A percentile compares a stretch with the other conserved stretches of the same genome.
Evolutionary conservation across 2,888 invertebrate genomes (phyloP).

Genomic region (Eurytoma californica): DNA sequence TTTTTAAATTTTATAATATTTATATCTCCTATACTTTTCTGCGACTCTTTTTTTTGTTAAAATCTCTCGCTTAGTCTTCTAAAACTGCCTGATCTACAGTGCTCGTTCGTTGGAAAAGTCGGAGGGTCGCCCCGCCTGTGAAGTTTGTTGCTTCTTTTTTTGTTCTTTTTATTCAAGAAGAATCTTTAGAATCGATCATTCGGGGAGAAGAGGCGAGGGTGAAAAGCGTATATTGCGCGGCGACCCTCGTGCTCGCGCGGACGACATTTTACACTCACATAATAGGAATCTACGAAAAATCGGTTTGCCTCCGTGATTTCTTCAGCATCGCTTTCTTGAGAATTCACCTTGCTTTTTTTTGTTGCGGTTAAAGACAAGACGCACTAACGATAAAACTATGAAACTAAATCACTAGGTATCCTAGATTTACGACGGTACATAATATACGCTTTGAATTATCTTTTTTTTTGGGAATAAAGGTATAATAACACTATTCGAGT

Average conservation of each 20-base stretch:
- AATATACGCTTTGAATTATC: constrained; percentile 44
- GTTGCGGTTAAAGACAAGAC: constrained; percentile 1
- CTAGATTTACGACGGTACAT: constrained; percentile 56
- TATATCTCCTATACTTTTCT: too few relatives aligned
- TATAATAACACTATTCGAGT: constrained; percentile 46
- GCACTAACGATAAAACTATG: constrained; percentile 61
- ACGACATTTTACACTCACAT: constrained; percentile 34
- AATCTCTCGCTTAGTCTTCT: too few relatives aligned
- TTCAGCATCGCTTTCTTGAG: constrained; percentile 41
- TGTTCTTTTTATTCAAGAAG: too few relatives aligned
- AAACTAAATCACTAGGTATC: constrained; percentile 66
- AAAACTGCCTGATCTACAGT: too few relatives aligned
- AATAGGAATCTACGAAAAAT: constrained; percentile 39
- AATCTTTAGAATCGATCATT: too few relatives aligned
- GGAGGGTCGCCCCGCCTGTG: too few relatives aligned
- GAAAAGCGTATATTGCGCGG: too few relatives aligned
- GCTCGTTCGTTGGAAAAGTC: too few relatives aligned
- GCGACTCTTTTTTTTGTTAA: too few relatives aligned
- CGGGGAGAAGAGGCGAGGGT: too few relatives aligned
- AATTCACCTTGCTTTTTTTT: constrained; percentile 57
- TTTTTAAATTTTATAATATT: background rate
- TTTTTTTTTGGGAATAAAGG: constrained; percentile 30
- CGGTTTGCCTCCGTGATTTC: background rate
- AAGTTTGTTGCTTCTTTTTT: too few relatives aligned
- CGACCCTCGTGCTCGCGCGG: too few relatives aligned